phyloP scores from a whole-genome alignment of 2,113 vertebrate species.

The Salminus brasiliensis region DNA sequence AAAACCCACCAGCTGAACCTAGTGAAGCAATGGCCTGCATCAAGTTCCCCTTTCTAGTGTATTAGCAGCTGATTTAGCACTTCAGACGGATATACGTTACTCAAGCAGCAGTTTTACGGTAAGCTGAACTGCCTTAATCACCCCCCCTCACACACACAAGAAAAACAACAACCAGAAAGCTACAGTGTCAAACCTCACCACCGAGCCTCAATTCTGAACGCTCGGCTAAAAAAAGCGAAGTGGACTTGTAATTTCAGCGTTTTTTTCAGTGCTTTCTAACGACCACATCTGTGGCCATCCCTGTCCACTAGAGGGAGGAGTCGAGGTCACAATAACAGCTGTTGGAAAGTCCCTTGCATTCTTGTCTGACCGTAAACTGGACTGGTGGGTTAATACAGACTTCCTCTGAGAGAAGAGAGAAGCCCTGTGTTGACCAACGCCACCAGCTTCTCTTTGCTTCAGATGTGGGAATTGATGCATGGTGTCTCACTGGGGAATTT shows the following conservation, averaged over 20 bases:
- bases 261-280: neutral
- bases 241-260: neutral
- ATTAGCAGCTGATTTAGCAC: constrained; percentile 17
- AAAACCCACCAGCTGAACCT: neutral
- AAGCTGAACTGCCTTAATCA: neutral
- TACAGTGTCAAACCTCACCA: too few species aligned
- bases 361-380: constrained; percentile 1
- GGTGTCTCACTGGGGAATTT: constrained; percentile 5
- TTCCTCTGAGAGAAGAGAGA: constrained; percentile 19
- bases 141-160: neutral
- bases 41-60: constrained; percentile 12
- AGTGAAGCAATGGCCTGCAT: neutral
- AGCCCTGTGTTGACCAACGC: neutral
- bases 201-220: too few species aligned
- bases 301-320: constrained; percentile 6
- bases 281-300: neutral
- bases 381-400: neutral
- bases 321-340: neutral
- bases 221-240: neutral
- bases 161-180: too few species aligned
- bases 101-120: neutral
- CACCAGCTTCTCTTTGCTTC: neutral
- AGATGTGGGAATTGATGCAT: neutral
- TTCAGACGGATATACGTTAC: neutral
- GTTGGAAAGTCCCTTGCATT: constrained; percentile 31